Evolutionary conservation across 2,113 vertebrate genomes (phyloP), one percentile per base, ranked within the genome.

Genomic region (Pedionomus torquatus): DNA sequence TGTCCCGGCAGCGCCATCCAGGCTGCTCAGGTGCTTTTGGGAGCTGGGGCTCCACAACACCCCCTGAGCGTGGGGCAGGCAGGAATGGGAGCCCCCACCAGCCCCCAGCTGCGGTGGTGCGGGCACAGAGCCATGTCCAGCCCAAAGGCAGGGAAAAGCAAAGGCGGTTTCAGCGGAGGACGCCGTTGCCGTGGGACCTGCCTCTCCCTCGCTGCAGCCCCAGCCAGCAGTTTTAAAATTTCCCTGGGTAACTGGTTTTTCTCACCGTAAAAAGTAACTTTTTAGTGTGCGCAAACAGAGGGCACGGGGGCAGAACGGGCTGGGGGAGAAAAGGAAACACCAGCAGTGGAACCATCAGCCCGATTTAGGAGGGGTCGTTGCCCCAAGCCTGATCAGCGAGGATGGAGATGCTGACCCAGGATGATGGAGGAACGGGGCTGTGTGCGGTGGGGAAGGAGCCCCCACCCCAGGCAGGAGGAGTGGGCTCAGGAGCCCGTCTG

Each of bases 111-210:
- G 5, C 1, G 1, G 26, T 13, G 90, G 69, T 2, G 6, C 3
- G 3, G 49, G 63, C 77, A 7, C 4, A 0, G 43, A 4, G 24
- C 14, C 2, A 1, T 2, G 28, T 6, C 33, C 46, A 17, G 48
- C 57, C 61, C 37, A 2, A 21, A 11, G 0, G 6, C 0, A 0
- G 31, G 51, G 51, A 37, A 33, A 21, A 41, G 31, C 48, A 23
- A 54, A 68, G 54, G 77, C 77, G n/a, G 33, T 3, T 55, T 55
- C 33, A 15, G 49, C 5, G 8, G 44, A 87, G 81, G 76, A 48
- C 9, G 41, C 18, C 1, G 30, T 86, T 94, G 93, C 78, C 61
- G 48, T 70, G 93, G 90, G 70, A 84, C 37, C 60, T 48, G 72
- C 60, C 69, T 81, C 77, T 87, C 68, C 64, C 68, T 89, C 5